Evolutionary conservation across 2,888 invertebrate species (phyloP), one percentile per base, ranked within the genome.

Genomic region (Thereva nobilitata): DNA sequence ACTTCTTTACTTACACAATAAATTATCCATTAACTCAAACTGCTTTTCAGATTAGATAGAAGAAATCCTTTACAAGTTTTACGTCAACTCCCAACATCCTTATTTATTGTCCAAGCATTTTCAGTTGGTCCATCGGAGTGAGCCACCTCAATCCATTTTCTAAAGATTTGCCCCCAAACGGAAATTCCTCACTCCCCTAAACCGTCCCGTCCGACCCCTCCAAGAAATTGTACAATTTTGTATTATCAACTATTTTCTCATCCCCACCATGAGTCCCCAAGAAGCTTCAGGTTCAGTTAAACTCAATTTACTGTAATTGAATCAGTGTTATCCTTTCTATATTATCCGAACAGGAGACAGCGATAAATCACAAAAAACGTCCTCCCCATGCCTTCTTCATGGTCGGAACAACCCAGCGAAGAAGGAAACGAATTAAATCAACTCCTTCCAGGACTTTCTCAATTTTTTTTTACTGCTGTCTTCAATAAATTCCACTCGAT

Each of bases 241-340:
- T 23, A 23, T 35, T 23, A 50, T 50, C 12, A 50, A 50, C 34
- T 23, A 34, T 50, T 50, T 23, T 35, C 35, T n/a, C 34, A 10
- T 9, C 5, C 47, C 37, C 53, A 38, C 47, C 40, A 10, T 38
- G 10, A 47, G n/a, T 38, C 47, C 47, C 23, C 23, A 23, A 23
- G 23, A 34, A 47, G 47, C 50, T 65, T 41, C 41, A 41, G 55
- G 47, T 65, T 65, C 55, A 67, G 66, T 53, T 66, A 68, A 68
- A 68, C 57, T 68, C 68, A 68, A 68, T 68, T 68, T 68, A 41
- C 52, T 35, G 56, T 66, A 68, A 68, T 68, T 66, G 68, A 68
- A 68, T 68, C 66, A 68, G 63, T 55, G 66, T 55, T 68, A 56
- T 61, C 65, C 65, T 47, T 65, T 54, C 64, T 37, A n/a, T 38